Evolutionary conservation across 2,797 vertebrate genomes (phyloP), one percentile per base, ranked within the genome.

Genomic region (Aselliscus stoliczkanus): DNA sequence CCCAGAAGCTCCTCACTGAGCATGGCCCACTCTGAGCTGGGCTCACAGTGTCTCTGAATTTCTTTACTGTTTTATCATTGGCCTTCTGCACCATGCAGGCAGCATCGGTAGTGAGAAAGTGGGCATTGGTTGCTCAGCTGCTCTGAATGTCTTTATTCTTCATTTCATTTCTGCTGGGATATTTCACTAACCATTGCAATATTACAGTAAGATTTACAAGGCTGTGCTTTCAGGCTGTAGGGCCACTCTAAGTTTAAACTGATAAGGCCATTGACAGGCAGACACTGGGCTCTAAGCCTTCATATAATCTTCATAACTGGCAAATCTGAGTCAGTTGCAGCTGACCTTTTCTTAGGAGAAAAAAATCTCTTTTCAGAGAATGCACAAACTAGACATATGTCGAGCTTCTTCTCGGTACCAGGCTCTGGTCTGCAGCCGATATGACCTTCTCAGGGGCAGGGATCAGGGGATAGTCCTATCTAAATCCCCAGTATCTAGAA

Each of bases 401-500:
- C 58, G 72, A 75, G 58, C 27, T 83, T 83, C 76, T 73, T 83
- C 34, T n/a, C 31, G 34, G 77, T 79, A 81, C 85, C 67, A 92
- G 85, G 72, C 73, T 73, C 81, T 27, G 81, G 50, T 34, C 47
- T 62, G 81, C 21, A 39, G 79, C 84, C 85, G 76, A 72, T 9
- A 67, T 11, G 64, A 42, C 29, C 50, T 62, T 67, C 54, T 7
- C 1, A 5, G 50, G 56, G 65, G 42, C 72, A 79, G 72, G 85
- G 21, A 13, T 42, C 70, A n/a, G 42, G 14, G 42, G 75, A 29
- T n/a, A 42, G 9, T 27, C 52, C 4, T 44, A 84, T 87, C 80
- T 94, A 81, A 94, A 90, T 54, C 93, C 64, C 23, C 13, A 42
- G 47, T 73, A 96, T 95, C 92, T 93, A 29, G 83, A 75, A 58